Conservation (phyloP, 2,888 invertebrate genomes). For the Deroplatys truncata region DNA sequence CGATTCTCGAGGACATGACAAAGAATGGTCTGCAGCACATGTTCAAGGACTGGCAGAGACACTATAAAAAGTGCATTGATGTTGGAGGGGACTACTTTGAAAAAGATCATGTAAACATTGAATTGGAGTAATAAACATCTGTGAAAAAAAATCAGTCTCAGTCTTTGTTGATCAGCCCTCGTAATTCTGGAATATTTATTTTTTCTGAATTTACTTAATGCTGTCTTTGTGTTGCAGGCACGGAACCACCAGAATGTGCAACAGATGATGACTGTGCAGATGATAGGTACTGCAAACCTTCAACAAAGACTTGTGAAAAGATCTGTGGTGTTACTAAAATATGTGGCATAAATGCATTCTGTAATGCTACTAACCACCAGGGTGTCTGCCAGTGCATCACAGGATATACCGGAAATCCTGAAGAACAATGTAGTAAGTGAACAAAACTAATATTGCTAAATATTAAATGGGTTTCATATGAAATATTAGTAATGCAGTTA, state of each 20-base stretch:
- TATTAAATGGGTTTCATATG: background rate
- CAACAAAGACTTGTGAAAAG: slow-evolving; percentile 69
- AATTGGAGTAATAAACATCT: too few relatives aligned
- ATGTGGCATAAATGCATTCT: slow-evolving; percentile 73
- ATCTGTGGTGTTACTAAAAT: slow-evolving; percentile 65
- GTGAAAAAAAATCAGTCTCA: too few relatives aligned
- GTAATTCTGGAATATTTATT: too few relatives aligned
- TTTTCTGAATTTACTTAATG: background rate
- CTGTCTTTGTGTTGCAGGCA: background rate
- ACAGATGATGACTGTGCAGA: slow-evolving; percentile 72
- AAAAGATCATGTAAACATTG: too few relatives aligned
- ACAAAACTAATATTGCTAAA: slow-evolving; percentile 12
- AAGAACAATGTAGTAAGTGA: slow-evolving; percentile 64
- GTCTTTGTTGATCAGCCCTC: too few relatives aligned
- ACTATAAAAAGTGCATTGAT: too few relatives aligned
- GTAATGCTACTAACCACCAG: slow-evolving; percentile 71
- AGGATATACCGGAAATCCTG: slow-evolving; percentile 73
- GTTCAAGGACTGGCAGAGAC: too few relatives aligned
- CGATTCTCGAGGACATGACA: too few relatives aligned
- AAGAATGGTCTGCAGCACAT: too few relatives aligned
- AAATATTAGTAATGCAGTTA: background rate
- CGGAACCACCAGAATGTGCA: slow-evolving; percentile 56
- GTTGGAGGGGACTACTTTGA: too few relatives aligned
- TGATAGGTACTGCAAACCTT: slow-evolving; percentile 66
- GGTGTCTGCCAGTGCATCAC: slow-evolving; percentile 73